Conservation (phyloP, 2,888 invertebrate genomes). For the Cephus spinipes region DNA sequence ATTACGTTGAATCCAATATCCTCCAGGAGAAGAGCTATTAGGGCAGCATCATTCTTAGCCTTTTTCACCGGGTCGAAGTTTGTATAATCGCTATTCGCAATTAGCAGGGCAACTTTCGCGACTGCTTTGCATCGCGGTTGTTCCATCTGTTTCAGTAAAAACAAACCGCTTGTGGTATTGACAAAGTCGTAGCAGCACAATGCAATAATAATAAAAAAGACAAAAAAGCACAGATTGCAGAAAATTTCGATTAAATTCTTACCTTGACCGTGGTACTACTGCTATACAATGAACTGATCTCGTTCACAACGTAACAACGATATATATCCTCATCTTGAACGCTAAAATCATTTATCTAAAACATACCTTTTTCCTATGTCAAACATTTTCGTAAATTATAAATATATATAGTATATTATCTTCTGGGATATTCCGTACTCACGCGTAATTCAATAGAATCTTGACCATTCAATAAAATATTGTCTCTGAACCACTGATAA, state of each 20-base stretch:
- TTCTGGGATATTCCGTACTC: slow-evolving; percentile 2
- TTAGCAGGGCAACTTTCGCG: slow-evolving; percentile 58
- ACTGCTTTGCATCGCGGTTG: slow-evolving; percentile 48
- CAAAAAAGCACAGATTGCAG: not conserved
- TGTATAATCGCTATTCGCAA: slow-evolving; percentile 56
- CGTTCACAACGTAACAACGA: slow-evolving; percentile 51
- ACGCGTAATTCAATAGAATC: slow-evolving; percentile 43
- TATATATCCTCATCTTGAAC: slow-evolving; percentile 55
- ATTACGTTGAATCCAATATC: slow-evolving; percentile 58
- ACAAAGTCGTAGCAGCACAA: not conserved
- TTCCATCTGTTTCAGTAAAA: slow-evolving; percentile 36
- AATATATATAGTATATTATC: not conserved
- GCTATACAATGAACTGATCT: slow-evolving; percentile 46
- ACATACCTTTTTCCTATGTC: slow-evolving; percentile 3
- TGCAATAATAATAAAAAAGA: slow-evolving; percentile 14
- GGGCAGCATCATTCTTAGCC: slow-evolving; percentile 55
- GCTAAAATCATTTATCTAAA: slow-evolving; percentile 40
- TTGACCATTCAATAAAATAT: slow-evolving; percentile 41
- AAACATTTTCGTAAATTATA: not conserved
- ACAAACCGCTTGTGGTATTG: not conserved
- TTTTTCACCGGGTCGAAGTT: slow-evolving; percentile 44
- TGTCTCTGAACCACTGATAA: slow-evolving; percentile 56
- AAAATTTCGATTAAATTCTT: slow-evolving; percentile 19
- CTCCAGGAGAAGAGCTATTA: slow-evolving; percentile 47
- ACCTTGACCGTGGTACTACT: slow-evolving; percentile 47